Conservation (phyloP, 2,113 vertebrate species). For the Rhabdornis inornatus region DNA sequence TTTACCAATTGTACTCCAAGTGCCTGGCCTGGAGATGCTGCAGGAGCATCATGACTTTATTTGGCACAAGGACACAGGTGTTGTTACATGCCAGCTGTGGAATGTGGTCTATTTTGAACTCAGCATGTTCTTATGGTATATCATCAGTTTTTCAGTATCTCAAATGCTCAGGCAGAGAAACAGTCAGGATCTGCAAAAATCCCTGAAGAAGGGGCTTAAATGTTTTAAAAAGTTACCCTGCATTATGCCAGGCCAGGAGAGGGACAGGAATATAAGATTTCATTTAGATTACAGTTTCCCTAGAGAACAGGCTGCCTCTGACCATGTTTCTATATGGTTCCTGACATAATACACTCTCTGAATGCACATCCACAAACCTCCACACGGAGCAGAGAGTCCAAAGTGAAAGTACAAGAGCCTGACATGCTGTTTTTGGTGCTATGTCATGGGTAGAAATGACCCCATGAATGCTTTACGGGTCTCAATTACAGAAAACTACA, state of each 20-base stretch:
- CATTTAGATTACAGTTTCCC: conserved; percentile 2
- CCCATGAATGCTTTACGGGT: not conserved
- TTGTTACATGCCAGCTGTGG: not conserved
- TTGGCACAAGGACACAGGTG: not conserved
- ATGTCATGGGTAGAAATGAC: not conserved
- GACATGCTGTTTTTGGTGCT: not conserved
- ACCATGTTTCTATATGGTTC: not conserved
- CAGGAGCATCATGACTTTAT: not conserved
- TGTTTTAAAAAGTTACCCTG: not conserved
- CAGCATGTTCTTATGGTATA: not conserved
- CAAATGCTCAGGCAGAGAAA: not conserved
- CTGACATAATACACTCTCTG: not conserved
- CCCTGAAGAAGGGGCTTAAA: not conserved
- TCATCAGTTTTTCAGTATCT: not conserved
- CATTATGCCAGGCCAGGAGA: not conserved
- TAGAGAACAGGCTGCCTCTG: not conserved
- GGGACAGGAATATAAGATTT: not conserved
- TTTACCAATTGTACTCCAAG: not conserved
- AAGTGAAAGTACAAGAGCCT: not conserved
- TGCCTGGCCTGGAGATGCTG: not conserved
- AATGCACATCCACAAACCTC: not conserved
- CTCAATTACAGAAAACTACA: not conserved
- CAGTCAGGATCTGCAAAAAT: not conserved
- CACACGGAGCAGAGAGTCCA: not conserved
- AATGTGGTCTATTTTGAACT: not conserved